Evolutionary conservation across 2,113 vertebrate genomes (phyloP), one percentile per base, ranked within the genome.

Genomic region (Megaceryle maxima): DNA sequence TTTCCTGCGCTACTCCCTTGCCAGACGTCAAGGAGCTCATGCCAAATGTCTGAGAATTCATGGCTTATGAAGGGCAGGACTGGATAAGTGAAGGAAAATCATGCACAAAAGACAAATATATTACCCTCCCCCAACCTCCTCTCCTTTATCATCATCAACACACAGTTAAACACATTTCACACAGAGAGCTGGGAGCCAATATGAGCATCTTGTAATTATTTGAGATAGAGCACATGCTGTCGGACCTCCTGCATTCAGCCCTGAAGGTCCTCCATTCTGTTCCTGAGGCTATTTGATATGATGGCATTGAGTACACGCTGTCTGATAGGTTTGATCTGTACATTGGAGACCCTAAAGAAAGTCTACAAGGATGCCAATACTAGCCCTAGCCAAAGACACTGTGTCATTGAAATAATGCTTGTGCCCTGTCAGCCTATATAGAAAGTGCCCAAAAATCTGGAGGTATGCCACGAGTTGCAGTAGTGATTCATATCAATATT

Each of bases 41-140:
- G 92, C 92, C 95, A 95, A 91, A 85, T 89, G 81, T 91, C 87
- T 96, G 69, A 3, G 5, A 94, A 92, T 94, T 84, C 88, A 89
- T 76, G 76, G 83, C 57, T 96, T 89, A 79, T 16, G 81, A 94
- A 89, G 81, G 90, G 55, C 77, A 96, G 62, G 37, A 83, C 2
- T 83, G 66, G 77, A 93, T 25, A 37, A 84, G 16, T 3, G 69
- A 89, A 92, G 29, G 64, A 95, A 94, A 93, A 87, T 33, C 60
- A 76, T 37, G 73, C 39, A 81, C 33, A 37, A 44, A 81, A 88
- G 62, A 90, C 39, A 95, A 95, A 94, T 41, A 87, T n/a, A 88
- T 78, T 81, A 72, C 73, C 35, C 56, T 84, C 18, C 56, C 59
- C 51, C 83, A 87, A 28, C 26, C 56, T 75, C 19, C 18, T 66